phyloP scores from a whole-genome alignment of 2,797 vertebrate species.

The Ctenopoma kingsleyae region DNA sequence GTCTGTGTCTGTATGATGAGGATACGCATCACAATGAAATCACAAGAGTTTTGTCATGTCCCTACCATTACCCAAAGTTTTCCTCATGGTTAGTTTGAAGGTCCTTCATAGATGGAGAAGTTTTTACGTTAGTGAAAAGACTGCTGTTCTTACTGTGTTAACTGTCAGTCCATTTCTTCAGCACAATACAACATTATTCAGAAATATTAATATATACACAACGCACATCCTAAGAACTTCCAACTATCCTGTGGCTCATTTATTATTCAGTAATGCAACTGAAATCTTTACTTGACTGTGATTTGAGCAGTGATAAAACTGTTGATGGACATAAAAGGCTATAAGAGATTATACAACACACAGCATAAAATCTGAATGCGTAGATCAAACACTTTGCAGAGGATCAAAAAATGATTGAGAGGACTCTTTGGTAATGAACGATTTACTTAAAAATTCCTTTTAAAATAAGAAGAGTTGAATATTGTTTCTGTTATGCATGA shows the following conservation, averaged over 20 bases:
- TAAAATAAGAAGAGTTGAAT: slow-evolving; percentile 30
- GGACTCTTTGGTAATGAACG: not conserved
- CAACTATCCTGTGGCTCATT: slow-evolving; percentile 13
- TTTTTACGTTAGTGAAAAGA: slow-evolving; percentile 29
- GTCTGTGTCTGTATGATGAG: too few species aligned
- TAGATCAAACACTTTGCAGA: slow-evolving; percentile 15
- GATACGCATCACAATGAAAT: slow-evolving; percentile 16
- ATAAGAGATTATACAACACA: not conserved
- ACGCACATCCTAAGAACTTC: slow-evolving; percentile 7
- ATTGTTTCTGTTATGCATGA: slow-evolving; percentile 50
- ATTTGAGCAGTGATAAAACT: slow-evolving; percentile 11
- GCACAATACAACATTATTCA: slow-evolving; percentile 31
- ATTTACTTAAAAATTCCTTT: slow-evolving; percentile 23
- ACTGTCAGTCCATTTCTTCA: slow-evolving; percentile 25
- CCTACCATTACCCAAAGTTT: slow-evolving; percentile 30
- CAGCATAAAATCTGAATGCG: slow-evolving; percentile 10
- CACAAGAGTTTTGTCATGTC: slow-evolving; percentile 35
- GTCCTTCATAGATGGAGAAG: slow-evolving; percentile 15
- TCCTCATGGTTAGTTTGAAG: slow-evolving; percentile 33
- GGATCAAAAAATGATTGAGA: slow-evolving; percentile 19
- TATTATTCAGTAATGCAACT: slow-evolving; percentile 22
- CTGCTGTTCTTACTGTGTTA: slow-evolving; percentile 27
- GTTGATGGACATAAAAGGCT: slow-evolving; percentile 3
- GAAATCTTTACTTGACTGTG: not conserved
- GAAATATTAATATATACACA: slow-evolving; percentile 38